Conservation (phyloP, 2,797 vertebrate species). For the Manis crassicaudata region DNA sequence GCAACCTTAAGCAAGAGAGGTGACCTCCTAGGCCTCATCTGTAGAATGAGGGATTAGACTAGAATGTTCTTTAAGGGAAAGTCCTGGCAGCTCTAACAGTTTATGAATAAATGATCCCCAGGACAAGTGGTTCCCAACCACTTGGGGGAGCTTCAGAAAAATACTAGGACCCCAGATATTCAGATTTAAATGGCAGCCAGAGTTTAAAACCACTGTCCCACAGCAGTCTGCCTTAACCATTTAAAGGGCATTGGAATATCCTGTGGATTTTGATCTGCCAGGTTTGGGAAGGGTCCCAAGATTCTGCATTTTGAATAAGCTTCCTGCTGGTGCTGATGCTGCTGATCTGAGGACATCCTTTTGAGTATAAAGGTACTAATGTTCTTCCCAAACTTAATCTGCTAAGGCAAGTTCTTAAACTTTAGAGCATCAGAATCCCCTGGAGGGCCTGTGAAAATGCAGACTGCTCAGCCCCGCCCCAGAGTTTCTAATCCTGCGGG, state of each 20-base stretch:
- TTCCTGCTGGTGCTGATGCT: not conserved
- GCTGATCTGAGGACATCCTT: not conserved
- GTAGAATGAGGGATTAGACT: not conserved
- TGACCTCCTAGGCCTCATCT: not conserved
- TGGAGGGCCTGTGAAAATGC: not conserved
- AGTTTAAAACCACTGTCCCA: not conserved
- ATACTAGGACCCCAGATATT: not conserved
- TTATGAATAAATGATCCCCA: not conserved
- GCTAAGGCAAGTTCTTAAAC: not conserved
- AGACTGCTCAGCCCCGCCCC: not conserved
- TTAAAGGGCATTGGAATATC: not conserved
- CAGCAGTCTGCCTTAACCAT: not conserved
- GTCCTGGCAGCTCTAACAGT: not conserved
- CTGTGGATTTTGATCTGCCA: not conserved
- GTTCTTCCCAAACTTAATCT: not conserved
- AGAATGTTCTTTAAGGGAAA: not conserved
- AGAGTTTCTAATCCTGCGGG: not conserved
- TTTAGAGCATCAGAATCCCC: not conserved
- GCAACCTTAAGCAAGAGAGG: not conserved
- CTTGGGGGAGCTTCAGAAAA: not conserved
- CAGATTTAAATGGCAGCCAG: not conserved
- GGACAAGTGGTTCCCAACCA: not conserved
- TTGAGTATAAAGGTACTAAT: not conserved
- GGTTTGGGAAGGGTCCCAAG: not conserved
- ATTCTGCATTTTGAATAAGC: not conserved